Evolutionary conservation across 2,113 vertebrate genomes (phyloP), one percentile per base, ranked within the genome.

Genomic region (Sphaerodactylus townsendi): DNA sequence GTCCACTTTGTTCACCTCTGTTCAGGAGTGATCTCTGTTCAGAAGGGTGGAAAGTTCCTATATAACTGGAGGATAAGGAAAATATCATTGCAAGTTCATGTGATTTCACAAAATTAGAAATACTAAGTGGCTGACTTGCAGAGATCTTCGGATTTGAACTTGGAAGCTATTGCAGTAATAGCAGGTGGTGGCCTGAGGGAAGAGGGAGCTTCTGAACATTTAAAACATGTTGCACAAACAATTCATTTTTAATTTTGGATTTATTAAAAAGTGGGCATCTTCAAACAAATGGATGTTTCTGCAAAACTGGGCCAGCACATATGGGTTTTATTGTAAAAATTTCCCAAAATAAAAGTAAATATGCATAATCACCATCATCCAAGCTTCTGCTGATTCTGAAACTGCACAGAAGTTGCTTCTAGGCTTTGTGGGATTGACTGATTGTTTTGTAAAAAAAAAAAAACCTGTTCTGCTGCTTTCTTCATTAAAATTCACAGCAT

Each of bases 111-210:
- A 87, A 64, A 89, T 73, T 82, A 37, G 88, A 66, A 89, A 79
- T 33, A 50, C 59, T 74, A 37, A 0, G 0, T 10, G 0, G 0
- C 33, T 74, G 71, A 76, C 0, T 77, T 0, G 0, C 25, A 39
- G 46, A 89, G n/a, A 50, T 77, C 80, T 80, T 50, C 1, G 3
- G 53, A 77, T 15, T 79, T 79, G 71, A 5, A 73, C 87, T 90
- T 91, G 90, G 86, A 77, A 91, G 65, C 35, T 25, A 1, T 81
- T 1, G 0, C 56, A 1, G 0, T 0, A 9, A 66, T n/a, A n/a
- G n/a, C 50, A 25, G n/a, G 30, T 53, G 46, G 35, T 35, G 23
- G 53, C 44, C 46, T 39, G 41, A 11, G 44, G 44, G 28, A 41
- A 15, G 13, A 78, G 37, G 15, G 59, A 81, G 66, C 68, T 30